These are phyloP conservation scores for Metellina segmentata DNA, from an alignment of 2,888 invertebrate genomes.

Conservation along the genomic window DNA sequence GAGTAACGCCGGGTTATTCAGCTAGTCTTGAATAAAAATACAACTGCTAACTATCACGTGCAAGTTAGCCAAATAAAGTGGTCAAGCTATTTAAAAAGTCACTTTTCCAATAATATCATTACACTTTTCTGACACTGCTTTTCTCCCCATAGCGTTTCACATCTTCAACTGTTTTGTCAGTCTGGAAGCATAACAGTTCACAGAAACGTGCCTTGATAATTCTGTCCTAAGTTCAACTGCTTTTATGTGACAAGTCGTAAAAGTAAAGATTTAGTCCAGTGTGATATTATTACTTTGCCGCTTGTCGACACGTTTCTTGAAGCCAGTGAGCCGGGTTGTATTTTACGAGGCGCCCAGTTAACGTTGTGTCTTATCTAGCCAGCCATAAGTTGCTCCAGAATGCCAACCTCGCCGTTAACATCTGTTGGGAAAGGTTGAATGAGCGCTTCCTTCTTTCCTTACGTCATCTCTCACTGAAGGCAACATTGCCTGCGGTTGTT, in stretches of 20 bases:
- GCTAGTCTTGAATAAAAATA: no score
- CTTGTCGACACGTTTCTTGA: constrained; percentile 33
- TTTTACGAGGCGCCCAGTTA: constrained; percentile 13
- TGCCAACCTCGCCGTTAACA: constrained; percentile 34
- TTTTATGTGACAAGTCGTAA: constrained; percentile 14
- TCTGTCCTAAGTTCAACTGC: not conserved
- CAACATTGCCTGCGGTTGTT: constrained; percentile 29
- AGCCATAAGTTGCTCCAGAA: constrained; percentile 34
- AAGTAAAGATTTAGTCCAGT: constrained; percentile 10
- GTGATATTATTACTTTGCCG: not conserved
- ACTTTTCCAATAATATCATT: no score
- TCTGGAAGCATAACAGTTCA: no score
- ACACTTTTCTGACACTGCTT: no score
- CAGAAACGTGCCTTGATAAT: not conserved
- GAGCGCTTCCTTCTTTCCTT: constrained; percentile 28
- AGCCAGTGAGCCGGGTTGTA: not conserved
- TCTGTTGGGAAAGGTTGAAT: constrained; percentile 48
- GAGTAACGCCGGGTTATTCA: no score
- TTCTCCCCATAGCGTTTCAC: no score
- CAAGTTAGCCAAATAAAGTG: no score
- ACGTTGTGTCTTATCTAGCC: constrained; percentile 8
- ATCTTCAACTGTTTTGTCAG: no score
- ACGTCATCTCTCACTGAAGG: constrained; percentile 33
- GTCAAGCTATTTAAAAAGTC: no score
- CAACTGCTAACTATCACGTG: no score